These are phyloP conservation scores for Mionectes olivaceus DNA, from an alignment of 2,797 vertebrate genomes.

Conservation along the genomic window DNA sequence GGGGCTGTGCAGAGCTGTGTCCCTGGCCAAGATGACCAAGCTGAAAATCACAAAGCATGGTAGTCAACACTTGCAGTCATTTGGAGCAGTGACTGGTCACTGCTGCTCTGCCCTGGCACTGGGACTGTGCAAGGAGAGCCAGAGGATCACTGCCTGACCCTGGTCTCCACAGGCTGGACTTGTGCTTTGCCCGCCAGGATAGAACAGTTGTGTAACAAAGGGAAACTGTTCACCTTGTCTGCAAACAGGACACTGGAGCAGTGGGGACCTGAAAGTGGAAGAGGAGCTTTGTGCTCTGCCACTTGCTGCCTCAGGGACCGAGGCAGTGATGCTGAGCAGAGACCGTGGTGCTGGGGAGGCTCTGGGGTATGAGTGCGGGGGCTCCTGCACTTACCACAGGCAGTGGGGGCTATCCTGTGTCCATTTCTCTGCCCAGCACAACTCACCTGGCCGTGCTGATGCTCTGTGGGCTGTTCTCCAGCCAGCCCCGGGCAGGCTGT, in stretches of 20 bases:
- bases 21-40: not conserved
- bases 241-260: accelerated
- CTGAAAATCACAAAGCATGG: not conserved
- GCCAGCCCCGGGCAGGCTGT: not conserved
- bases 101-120: not conserved
- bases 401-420: accelerated
- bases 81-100: not conserved
- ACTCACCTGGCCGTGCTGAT: not conserved
- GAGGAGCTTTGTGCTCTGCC: not conserved
- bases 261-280: not conserved
- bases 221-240: accelerated
- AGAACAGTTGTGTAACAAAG: not conserved
- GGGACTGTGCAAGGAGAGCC: not conserved
- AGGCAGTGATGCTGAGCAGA: not conserved
- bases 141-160: not conserved
- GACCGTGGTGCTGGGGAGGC: not conserved
- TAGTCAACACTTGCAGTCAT: not conserved
- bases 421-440: not conserved
- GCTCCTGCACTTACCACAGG: not conserved
- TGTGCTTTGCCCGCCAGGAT: not conserved
- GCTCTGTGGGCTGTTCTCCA: not conserved
- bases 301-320: not conserved
- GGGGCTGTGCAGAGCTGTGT: not conserved
- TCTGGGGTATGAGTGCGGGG: not conserved
- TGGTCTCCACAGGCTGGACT: not conserved